Base-by-base conservation (phyloP, 2,113 vertebrate genomes). In the Silurus meridionalis region DNA sequence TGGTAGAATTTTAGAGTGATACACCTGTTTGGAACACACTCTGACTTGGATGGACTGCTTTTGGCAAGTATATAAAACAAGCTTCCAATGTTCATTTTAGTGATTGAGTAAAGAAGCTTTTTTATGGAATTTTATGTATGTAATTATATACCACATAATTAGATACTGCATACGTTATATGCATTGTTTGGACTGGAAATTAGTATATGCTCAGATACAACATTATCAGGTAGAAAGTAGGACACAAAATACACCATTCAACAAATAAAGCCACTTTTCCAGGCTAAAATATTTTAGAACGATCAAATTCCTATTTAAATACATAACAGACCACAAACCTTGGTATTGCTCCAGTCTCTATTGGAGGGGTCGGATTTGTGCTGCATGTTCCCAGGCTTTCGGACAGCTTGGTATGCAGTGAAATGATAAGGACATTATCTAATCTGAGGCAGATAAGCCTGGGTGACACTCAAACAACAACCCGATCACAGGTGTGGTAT, bases 51-150 rank as follows among this genome's bases (percentile, higher is more conserved):
- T 93, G 93, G 94, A 60, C 93, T 93, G 95, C 86, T 90, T 37
- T 90, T 89, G 94, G 93, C 94, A 94, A 92, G 90, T 90, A 91
- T 83, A 91, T 89, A 88, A 94, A 95, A 94, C 87, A 94, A 94
- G 82, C 92, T 8, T 23, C 83, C 19, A 28, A 13, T 72, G 55
- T 83, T n/a, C 15, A 55, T 83, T 69, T 57, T 61, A 60, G 11
- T 60, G 67, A 83, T 61, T 55, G 13, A 75, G 13, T 25, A 13
- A 14, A 46, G 4, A 53, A 37, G 37, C 52, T 66, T 55, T 67
- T 19, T 19, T 13, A 14, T 5, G 1, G 5, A 53, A 21, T 48
- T 63, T 46, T 52, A 53, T 14, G 28, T 60, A 60, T 80, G 28
- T 58, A 10, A n/a, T 15, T 15, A 37, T 25, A 80, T 78, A 57